phyloP scores from a whole-genome alignment of 2,888 invertebrate species.

The Amphipyra tragopoginis region DNA sequence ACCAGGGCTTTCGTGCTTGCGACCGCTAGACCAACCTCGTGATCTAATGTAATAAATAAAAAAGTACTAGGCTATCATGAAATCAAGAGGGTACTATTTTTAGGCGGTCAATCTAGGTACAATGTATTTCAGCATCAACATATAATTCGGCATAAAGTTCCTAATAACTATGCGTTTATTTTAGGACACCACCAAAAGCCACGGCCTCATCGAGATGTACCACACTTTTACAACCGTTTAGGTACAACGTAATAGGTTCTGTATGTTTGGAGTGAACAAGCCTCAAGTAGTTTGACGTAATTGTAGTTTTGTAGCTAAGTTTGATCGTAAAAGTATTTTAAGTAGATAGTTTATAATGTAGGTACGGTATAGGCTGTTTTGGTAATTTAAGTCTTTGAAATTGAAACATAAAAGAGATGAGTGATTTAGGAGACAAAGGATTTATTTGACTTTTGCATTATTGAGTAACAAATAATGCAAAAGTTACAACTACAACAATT shows the following conservation, averaged over 20 bases:
- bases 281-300: conserved; percentile 18
- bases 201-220: conserved; percentile 32
- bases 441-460: too few relatives aligned
- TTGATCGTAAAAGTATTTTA: conserved; percentile 11
- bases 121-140: too few relatives aligned
- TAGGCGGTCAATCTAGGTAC: too few relatives aligned
- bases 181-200: conserved; percentile 45
- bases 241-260: conserved; percentile 42
- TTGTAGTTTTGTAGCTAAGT: conserved; percentile 6
- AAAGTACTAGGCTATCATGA: too few relatives aligned
- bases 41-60: too few relatives aligned
- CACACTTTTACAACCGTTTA: conserved; percentile 45
- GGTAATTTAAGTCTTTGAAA: conserved; percentile 16
- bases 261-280: conserved; percentile 6
- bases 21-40: too few relatives aligned
- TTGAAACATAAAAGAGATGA: not conserved
- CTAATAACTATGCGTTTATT: conserved; percentile 43
- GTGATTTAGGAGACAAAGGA: not conserved
- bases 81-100: too few relatives aligned
- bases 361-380: not conserved
- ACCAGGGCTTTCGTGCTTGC: too few relatives aligned
- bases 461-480: too few relatives aligned
- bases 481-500: too few relatives aligned
- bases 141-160: not conserved
- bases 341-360: conserved; percentile 13